Percentiles rank a stretch among this genome's conserved stretches.
Conservation (phyloP, 2,113 vertebrate species). For the Alectura lathami region DNA sequence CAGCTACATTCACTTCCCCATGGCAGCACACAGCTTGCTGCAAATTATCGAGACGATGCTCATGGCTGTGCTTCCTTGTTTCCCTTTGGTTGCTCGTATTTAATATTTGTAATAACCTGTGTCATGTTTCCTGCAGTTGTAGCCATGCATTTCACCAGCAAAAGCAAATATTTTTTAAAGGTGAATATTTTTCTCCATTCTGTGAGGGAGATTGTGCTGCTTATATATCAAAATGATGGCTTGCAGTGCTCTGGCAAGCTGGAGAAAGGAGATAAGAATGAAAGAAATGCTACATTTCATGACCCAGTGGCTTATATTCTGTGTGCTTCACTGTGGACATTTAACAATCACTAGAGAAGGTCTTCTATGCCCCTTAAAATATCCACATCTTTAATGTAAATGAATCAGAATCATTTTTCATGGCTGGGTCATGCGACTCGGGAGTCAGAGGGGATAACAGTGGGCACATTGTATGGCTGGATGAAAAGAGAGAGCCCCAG, state of each 20-base stretch:
- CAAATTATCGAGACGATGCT: not conserved
- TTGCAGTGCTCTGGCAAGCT: slow-evolving; percentile 61
- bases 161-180: slow-evolving; percentile 1
- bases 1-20: not conserved
- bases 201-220: slow-evolving; percentile 35
- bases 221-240: slow-evolving; percentile 56
- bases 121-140: not conserved
- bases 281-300: slow-evolving; percentile 61
- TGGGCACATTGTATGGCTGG: slow-evolving; percentile 20
- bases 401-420: slow-evolving; percentile 62
- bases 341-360: slow-evolving; percentile 23
- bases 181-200: not conserved
- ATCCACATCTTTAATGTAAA: slow-evolving; percentile 57
- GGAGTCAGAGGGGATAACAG: slow-evolving; percentile 46
- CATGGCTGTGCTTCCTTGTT: not conserved
- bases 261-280: slow-evolving; percentile 73
- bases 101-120: slow-evolving; percentile 46
- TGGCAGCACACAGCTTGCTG: not conserved
- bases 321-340: slow-evolving; percentile 42
- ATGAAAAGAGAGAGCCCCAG: slow-evolving; percentile 23
- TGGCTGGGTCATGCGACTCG: not conserved
- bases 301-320: slow-evolving; percentile 47
- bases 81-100: not conserved
- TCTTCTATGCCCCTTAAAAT: slow-evolving; percentile 56
- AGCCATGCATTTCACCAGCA: not conserved